Conservation (phyloP, 2,888 invertebrate genomes). For the Habroteleia sp. region DNA sequence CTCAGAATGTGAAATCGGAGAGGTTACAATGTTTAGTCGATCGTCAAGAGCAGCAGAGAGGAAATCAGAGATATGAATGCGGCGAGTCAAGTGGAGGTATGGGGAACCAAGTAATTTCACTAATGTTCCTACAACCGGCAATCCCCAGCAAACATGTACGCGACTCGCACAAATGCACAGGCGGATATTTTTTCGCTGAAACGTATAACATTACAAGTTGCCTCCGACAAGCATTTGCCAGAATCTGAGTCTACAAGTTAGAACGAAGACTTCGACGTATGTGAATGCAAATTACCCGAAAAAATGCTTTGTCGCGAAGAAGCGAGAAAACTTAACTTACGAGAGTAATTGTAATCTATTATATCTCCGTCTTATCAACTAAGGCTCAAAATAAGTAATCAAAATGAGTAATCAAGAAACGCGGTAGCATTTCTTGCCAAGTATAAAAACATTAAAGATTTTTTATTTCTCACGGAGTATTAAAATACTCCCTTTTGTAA, state of each 20-base stretch:
- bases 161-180: slow-evolving; percentile 22
- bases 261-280: slow-evolving; percentile 52
- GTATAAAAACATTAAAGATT: no score
- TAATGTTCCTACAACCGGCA: slow-evolving; percentile 47
- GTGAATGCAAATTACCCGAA: slow-evolving; percentile 55
- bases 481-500: no score
- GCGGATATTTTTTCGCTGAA: slow-evolving; percentile 45
- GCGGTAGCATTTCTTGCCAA: no score
- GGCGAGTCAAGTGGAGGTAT: slow-evolving; percentile 13
- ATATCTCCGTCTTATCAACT: no score
- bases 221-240: slow-evolving; percentile 32
- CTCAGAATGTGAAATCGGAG: no score
- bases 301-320: slow-evolving; percentile 26
- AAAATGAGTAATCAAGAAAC: slow-evolving; percentile 29
- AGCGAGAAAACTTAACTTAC: slow-evolving; percentile 42
- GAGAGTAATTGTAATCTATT: slow-evolving; percentile 51
- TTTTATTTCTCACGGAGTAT: no score
- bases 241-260: slow-evolving; percentile 26
- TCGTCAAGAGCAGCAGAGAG: slow-evolving; percentile 38
- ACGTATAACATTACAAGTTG: slow-evolving; percentile 46
- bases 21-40: slow-evolving; percentile 36
- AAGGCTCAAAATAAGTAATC: no score
- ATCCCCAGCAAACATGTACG: slow-evolving; percentile 33
- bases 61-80: slow-evolving; percentile 51
- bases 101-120: slow-evolving; percentile 54